Percentiles rank a stretch among this genome's conserved stretches.
These are phyloP conservation scores for Spermophilus dauricus DNA, from an alignment of 2,113 vertebrate species.

Conservation along the genomic window DNA sequence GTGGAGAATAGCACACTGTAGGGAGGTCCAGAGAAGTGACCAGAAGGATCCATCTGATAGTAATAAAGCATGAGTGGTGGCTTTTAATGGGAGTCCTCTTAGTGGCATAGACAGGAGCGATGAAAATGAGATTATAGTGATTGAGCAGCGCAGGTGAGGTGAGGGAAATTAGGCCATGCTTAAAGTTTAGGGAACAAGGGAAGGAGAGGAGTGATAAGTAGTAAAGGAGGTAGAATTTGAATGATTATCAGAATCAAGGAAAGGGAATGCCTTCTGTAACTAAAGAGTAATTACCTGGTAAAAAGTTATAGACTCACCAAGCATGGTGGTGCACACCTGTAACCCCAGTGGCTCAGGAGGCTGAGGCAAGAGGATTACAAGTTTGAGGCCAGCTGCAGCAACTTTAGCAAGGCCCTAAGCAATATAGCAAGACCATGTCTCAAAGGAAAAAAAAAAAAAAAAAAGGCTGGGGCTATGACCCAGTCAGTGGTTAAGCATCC, in stretches of 20 bases:
- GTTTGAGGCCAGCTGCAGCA: too few relatives aligned
- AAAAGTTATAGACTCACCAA: background rate
- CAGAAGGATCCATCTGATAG: background rate
- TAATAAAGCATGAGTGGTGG: background rate
- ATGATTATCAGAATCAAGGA: background rate
- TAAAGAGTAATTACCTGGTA: background rate
- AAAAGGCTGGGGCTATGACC: too few relatives aligned
- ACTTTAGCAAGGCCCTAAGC: too few relatives aligned
- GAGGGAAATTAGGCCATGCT: background rate
- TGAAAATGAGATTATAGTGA: background rate
- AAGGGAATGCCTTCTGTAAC: background rate
- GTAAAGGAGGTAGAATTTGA: background rate
- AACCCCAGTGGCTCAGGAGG: too few relatives aligned
- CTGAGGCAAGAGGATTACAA: too few relatives aligned
- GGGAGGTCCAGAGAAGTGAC: background rate
- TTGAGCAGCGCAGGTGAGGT: background rate
- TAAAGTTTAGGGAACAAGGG: background rate
- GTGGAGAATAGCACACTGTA: background rate
- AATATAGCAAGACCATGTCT: too few relatives aligned
- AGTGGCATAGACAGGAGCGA: background rate
- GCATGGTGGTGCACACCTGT: too few relatives aligned
- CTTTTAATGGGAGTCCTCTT: background rate
- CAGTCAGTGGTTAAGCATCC: too few relatives aligned
- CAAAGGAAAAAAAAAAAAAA: too few relatives aligned
- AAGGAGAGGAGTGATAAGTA: background rate